A percentile compares a stretch with the other conserved stretches of the same genome.
Conservation (phyloP, 2,113 vertebrate genomes). For the Gymnarchus niloticus region DNA sequence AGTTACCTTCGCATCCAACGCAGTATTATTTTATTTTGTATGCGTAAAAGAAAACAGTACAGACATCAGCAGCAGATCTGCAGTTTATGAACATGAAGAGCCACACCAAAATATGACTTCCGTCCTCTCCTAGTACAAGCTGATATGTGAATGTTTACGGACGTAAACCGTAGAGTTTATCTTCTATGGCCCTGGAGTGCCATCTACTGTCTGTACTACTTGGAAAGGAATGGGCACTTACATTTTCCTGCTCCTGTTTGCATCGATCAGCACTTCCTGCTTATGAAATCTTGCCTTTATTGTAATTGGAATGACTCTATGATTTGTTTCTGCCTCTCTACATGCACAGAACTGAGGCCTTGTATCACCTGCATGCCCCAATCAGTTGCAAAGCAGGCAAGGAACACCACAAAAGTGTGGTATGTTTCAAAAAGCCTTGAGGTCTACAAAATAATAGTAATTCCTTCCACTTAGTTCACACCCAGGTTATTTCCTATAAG, state of each 20-base stretch:
- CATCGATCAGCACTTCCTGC: background rate
- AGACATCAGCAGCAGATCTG: constrained; percentile 23
- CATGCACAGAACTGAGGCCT: background rate
- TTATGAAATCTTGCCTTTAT: background rate
- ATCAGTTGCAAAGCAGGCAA: background rate
- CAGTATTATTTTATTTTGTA: no score
- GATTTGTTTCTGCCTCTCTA: background rate
- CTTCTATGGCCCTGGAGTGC: constrained; percentile 24
- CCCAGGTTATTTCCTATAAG: background rate
- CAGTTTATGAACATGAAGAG: constrained; percentile 20
- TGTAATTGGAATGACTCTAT: background rate
- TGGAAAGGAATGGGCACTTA: background rate
- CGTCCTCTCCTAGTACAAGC: background rate
- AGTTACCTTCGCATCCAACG: no score
- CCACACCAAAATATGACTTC: constrained; percentile 7
- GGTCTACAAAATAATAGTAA: background rate
- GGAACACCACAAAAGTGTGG: background rate
- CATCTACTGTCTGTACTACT: constrained; percentile 21
- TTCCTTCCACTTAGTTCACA: background rate
- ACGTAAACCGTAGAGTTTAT: background rate
- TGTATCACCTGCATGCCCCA: background rate
- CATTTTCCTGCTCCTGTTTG: background rate
- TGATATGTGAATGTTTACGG: background rate
- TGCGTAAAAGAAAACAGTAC: no score
- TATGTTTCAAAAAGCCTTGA: background rate